A percentile compares a stretch with the other conserved stretches of the same genome.
Evolutionary conservation across 2,888 invertebrate genomes (phyloP).

Genomic region (Leptinotarsa tumamoca): DNA sequence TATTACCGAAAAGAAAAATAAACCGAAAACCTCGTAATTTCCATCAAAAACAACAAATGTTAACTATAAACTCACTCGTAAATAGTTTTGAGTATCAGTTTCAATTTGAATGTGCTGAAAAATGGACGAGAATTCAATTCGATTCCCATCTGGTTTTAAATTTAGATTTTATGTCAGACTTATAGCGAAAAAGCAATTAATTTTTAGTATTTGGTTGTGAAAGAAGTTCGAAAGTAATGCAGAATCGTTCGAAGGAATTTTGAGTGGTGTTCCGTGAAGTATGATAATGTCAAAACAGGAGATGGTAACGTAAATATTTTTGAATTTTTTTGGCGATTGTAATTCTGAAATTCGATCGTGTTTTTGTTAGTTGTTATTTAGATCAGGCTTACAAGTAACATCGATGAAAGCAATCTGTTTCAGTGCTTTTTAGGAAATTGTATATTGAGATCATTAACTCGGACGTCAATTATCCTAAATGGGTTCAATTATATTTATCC

Average conservation of each 20-base stretch:
- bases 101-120: slow-evolving; percentile 11
- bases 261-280: slow-evolving; percentile 5
- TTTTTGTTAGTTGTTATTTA: neutral
- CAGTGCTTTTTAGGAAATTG: neutral
- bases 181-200: slow-evolving; percentile 3
- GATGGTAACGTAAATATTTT: slow-evolving; percentile 18
- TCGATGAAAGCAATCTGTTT: neutral
- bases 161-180: slow-evolving; percentile 19
- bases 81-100: slow-evolving; percentile 16
- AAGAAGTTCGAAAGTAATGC: slow-evolving; percentile 10
- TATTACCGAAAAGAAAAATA: slow-evolving; percentile 12
- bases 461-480: neutral
- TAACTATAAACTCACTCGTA: neutral
- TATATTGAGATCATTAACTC: neutral
- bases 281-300: neutral
- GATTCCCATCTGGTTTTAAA: slow-evolving; percentile 16
- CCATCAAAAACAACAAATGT: neutral
- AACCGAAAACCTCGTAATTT: slow-evolving; percentile 10
- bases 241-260: slow-evolving; percentile 3
- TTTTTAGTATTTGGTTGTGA: slow-evolving; percentile 1
- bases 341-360: no score
- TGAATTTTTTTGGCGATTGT: neutral
- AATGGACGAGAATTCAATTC: slow-evolving; percentile 7
- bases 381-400: neutral
- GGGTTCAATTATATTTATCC: neutral